Percentiles rank a stretch among this genome's conserved stretches.
These are phyloP conservation scores for Sarcoramphus papa DNA, from an alignment of 2,797 vertebrate genomes.

Conservation along the genomic window DNA sequence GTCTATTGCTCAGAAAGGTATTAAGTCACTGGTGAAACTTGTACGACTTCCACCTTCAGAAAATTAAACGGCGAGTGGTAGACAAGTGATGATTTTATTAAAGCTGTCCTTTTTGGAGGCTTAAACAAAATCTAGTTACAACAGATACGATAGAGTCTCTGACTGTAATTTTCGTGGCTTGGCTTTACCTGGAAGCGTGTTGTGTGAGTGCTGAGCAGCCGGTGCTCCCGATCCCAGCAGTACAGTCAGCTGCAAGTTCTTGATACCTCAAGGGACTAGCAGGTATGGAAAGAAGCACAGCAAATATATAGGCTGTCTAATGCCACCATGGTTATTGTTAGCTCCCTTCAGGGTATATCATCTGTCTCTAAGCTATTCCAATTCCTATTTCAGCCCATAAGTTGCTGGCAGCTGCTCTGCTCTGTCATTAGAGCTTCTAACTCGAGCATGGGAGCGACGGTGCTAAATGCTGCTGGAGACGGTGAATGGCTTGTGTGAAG, in stretches of 20 bases:
- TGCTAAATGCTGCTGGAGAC: neutral
- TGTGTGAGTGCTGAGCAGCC: neutral
- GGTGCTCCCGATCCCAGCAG: accelerated
- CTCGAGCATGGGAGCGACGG: accelerated
- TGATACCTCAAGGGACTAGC: accelerated
- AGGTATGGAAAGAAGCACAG: neutral
- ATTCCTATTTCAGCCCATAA: neutral
- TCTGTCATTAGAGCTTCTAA: neutral
- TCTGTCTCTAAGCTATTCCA: neutral
- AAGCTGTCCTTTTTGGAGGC: neutral
- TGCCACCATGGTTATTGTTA: neutral
- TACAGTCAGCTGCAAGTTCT: neutral
- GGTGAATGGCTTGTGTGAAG: neutral
- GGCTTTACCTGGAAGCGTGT: neutral
- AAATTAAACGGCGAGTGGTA: neutral
- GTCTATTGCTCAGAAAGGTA: neutral
- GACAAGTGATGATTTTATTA: neutral
- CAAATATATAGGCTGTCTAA: neutral
- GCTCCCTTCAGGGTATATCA: neutral
- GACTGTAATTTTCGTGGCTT: neutral
- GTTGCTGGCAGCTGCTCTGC: neutral
- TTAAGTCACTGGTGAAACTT: neutral
- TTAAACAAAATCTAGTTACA: neutral
- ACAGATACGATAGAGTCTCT: neutral
- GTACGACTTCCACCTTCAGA: neutral